Conservation (phyloP, 2,888 invertebrate species). For the Theodoxus fluviatilis region DNA sequence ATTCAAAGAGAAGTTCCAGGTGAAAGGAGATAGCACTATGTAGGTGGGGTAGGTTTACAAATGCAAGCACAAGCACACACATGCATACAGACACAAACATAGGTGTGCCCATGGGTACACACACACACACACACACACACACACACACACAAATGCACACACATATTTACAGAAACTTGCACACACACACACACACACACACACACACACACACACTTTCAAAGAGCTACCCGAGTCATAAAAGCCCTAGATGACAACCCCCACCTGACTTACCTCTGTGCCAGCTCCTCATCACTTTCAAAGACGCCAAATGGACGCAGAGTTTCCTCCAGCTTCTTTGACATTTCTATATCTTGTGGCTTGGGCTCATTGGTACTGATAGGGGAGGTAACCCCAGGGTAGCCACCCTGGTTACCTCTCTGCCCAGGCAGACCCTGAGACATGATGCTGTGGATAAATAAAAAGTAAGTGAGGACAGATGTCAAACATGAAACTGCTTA, state of each 20-base stretch:
- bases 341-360: conserved; percentile 78
- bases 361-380: conserved; percentile 88
- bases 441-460: conserved; percentile 26
- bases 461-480: no score
- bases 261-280: conserved; percentile 77
- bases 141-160: no score
- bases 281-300: conserved; percentile 87
- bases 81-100: no score
- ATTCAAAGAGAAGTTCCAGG: no score
- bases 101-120: no score
- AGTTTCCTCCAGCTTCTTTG: conserved; percentile 79
- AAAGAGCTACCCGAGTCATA: neutral
- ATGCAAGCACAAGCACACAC: no score
- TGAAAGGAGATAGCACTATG: no score
- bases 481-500: no score
- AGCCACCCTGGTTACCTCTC: conserved; percentile 40
- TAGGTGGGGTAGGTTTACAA: no score
- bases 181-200: neutral
- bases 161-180: no score
- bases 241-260: neutral
- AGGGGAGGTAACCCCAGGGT: conserved; percentile 88
- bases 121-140: no score
- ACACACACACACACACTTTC: neutral
- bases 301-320: conserved; percentile 86
- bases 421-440: conserved; percentile 24